Evolutionary conservation across 2,888 invertebrate genomes (phyloP), one percentile per base, ranked within the genome.

Genomic region (Cistogaster globosa): DNA sequence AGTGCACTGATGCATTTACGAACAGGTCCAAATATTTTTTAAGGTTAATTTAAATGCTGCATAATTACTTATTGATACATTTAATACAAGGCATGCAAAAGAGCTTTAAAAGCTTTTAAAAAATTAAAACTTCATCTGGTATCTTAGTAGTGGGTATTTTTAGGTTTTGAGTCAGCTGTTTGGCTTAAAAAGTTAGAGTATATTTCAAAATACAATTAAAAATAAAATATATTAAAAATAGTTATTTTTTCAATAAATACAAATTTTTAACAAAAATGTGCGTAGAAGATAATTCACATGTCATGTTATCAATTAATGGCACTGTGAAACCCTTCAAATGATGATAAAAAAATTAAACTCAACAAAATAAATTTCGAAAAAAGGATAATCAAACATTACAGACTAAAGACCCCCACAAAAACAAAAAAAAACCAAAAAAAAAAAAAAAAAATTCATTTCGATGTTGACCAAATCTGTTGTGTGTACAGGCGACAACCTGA

Each of bases 271-370:
- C 22, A 36, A 12, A 67, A 67, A 22, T 57, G 32, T 62, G n/a
- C 26, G 18, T 20, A 20, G 1, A 58, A 67, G 51, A 81, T 74
- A 78, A 74, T 84, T 81, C 81, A 63, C 84, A 81, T 81, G 84
- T 77, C 84, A 74, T 63, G 81, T 69, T 65, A 84, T 78, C 77
- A 81, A 78, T 81, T 81, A 84, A 74, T 78, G 77, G 26, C 74
- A 81, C 53, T 48, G 58, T 75, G 22, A 74, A 69, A 77, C 65
- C 65, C 51, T 74, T 81, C 81, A 84, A 84, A 36, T 71, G 26
- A 57, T 53, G 62, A 38, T 22, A 55, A 55, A 16, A 45, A 69
- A 20, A 72, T 48, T 42, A 42, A 68, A 62, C 26, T 45, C 51
- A 77, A 74, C 51, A 77, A 81, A 81, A 81, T 51, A 63, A 84